A percentile compares a stretch with the other conserved stretches of the same genome.
These are phyloP conservation scores for Caenorhabditis sp. DNA, from an alignment of 2,888 invertebrate genomes.

Conservation along the genomic window DNA sequence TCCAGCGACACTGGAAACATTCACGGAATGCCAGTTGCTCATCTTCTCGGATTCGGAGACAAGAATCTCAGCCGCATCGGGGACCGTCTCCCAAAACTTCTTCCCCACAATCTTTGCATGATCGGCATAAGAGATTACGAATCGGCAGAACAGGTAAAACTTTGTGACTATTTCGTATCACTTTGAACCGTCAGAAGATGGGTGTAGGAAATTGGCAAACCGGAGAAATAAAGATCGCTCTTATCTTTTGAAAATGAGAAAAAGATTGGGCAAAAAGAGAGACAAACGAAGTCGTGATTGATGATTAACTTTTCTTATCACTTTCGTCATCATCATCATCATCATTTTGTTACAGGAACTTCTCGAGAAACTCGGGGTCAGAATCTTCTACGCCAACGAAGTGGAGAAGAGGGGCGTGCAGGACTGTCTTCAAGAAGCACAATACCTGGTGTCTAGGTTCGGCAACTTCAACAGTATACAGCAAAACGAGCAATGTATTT, in stretches of 20 bases:
- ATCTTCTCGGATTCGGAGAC: slow-evolving; percentile 73
- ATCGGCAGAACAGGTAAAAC: slow-evolving; percentile 68
- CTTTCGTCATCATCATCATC: no score
- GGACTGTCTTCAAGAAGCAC: slow-evolving; percentile 72
- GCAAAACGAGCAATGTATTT: neutral
- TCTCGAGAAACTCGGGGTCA: slow-evolving; percentile 70
- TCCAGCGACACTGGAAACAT: slow-evolving; percentile 71
- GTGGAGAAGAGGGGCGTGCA: slow-evolving; percentile 69
- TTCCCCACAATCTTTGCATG: slow-evolving; percentile 70
- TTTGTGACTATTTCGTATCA: slow-evolving; percentile 4
- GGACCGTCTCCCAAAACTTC: slow-evolving; percentile 69
- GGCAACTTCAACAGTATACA: neutral
- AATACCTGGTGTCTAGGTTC: slow-evolving; percentile 67
- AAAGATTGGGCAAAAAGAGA: slow-evolving; percentile 3
- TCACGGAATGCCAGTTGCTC: slow-evolving; percentile 76
- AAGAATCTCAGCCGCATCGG: slow-evolving; percentile 58
- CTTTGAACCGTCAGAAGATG: neutral
- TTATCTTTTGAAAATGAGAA: slow-evolving; percentile 14
- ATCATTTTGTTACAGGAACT: slow-evolving; percentile 64
- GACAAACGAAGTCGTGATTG: slow-evolving; percentile 28
- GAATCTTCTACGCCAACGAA: slow-evolving; percentile 72
- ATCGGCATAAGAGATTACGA: slow-evolving; percentile 74
- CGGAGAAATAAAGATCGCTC: slow-evolving; percentile 6
- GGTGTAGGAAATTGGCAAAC: neutral
- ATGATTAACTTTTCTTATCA: no score